Percentiles rank a stretch among this genome's conserved stretches.
phyloP scores from a whole-genome alignment of 2,113 vertebrate genomes.

The Pyrgilauda ruficollis region DNA sequence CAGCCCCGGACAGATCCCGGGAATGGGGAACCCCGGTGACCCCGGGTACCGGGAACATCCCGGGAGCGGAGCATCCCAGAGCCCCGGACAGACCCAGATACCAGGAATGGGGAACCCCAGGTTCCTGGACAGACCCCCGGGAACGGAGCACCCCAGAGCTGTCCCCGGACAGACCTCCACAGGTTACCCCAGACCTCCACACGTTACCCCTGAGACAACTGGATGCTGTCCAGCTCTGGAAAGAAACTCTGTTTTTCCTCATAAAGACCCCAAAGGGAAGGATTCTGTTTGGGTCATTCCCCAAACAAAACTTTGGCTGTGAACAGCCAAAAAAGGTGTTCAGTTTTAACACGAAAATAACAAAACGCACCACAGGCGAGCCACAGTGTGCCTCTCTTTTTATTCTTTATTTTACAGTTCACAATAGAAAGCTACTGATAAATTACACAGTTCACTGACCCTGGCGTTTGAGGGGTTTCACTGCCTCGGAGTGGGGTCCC shows the following conservation, averaged over 20 bases:
- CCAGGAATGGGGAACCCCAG: neutral
- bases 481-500: neutral
- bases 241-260: neutral
- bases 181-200: neutral
- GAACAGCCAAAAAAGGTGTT: neutral
- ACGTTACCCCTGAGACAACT: neutral
- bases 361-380: neutral
- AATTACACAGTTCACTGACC: neutral
- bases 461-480: neutral
- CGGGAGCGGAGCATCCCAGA: too few relatives aligned
- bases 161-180: neutral
- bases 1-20: neutral
- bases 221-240: neutral
- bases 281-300: neutral
- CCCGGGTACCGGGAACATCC: neutral
- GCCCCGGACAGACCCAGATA: neutral
- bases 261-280: neutral
- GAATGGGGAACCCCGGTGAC: too few relatives aligned
- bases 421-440: constrained; percentile 42
- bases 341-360: neutral
- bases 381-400: constrained; percentile 33
- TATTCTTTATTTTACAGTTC: constrained; percentile 57
- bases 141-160: neutral
- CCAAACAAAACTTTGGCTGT: neutral
- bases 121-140: too few relatives aligned